Evolutionary conservation across 2,113 vertebrate species (phyloP), one percentile per base, ranked within the genome.

Genomic region (Tetrao urogallus): DNA sequence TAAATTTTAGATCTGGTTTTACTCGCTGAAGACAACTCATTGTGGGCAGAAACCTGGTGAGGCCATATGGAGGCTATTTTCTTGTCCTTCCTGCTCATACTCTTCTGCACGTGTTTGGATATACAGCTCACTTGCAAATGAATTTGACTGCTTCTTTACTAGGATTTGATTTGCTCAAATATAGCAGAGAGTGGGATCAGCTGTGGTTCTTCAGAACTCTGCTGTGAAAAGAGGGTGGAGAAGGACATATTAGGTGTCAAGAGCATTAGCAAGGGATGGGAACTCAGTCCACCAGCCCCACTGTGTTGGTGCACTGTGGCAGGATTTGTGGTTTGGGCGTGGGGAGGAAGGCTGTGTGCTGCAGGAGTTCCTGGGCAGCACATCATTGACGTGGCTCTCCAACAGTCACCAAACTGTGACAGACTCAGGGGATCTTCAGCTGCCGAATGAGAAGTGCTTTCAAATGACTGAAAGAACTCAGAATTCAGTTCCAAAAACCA

Each of bases 1-100:
- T 92, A 63, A 32, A 69, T 94, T 93, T 83, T 72, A 40, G 43
- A 75, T 79, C 88, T 90, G 56, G 40, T 50, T 91, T 85, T 90
- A 89, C 27, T 58, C 3, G 1, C 69, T 82, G 74, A 88, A 75
- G 13, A 50, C 19, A 69, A 42, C 27, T 86, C 48, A 4, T 2
- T 25, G 69, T 54, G 71, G 8, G 11, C 36, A 58, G 42, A 74
- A 91, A 91, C 9, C 43, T 52, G 30, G 25, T 57, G 28, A 81
- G n/a, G 13, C 8, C 70, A 3, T 34, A 14, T 3, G 15, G 79
- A 86, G 10, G 21, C 20, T 84, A 52, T 45, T 27, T 67, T 79
- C 14, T 27, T 72, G 48, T 47, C 25, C 34, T 71, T 60, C 45
- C 38, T 0, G 7, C n/a, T 71, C 42, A 11, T 36, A 21, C 5